Evolutionary conservation across 2,888 invertebrate species (phyloP).

Genomic region (Priocnemis perturbator): DNA sequence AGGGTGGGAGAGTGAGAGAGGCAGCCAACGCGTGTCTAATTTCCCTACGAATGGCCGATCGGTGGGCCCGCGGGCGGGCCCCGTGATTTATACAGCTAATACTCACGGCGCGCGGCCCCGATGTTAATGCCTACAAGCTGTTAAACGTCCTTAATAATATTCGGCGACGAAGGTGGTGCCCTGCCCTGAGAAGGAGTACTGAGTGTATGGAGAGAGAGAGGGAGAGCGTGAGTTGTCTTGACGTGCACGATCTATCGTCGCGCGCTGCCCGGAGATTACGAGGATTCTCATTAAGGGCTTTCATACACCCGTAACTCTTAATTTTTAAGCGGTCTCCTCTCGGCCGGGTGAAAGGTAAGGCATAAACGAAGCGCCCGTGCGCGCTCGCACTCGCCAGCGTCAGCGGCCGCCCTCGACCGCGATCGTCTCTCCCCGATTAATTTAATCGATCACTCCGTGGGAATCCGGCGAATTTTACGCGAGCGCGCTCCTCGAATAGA

Average conservation of each 20-base stretch:
- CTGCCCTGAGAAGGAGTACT: not conserved
- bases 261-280: conserved; percentile 31
- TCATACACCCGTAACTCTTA: conserved; percentile 28
- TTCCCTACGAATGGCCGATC: conserved; percentile 68
- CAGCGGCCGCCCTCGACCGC: not conserved
- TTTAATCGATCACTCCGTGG: too few species aligned
- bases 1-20: conserved; percentile 21
- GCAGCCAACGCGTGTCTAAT: conserved; percentile 65
- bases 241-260: conserved; percentile 37
- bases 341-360: too few species aligned
- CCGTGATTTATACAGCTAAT: conserved; percentile 67
- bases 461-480: too few species aligned
- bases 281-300: conserved; percentile 34
- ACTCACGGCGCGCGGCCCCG: conserved; percentile 47
- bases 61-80: conserved; percentile 61
- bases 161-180: conserved; percentile 48
- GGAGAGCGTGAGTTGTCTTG: conserved; percentile 15
- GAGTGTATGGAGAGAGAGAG: conserved; percentile 17
- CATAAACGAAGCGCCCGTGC: not conserved
- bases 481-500: too few species aligned
- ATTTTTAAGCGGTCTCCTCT: not conserved
- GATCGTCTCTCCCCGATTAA: not conserved
- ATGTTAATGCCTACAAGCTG: conserved; percentile 64
- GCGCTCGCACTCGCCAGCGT: not conserved
- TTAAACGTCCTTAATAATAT: conserved; percentile 62